Base-by-base conservation (phyloP, 2,888 invertebrate species). In the Epinotia nisella region DNA sequence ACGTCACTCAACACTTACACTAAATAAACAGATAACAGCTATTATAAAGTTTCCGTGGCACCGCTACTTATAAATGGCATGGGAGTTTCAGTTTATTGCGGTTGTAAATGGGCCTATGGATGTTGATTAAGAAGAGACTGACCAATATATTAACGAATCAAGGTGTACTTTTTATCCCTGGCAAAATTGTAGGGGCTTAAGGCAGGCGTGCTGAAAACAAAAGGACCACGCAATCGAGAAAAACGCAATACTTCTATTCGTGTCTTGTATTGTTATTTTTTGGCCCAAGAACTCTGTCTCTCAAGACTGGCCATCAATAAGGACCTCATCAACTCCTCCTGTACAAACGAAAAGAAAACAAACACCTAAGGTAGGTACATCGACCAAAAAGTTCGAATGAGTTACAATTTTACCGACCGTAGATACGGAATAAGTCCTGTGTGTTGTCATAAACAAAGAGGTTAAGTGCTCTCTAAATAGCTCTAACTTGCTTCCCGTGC, bases 391-490 rank as follows among this genome's bases (percentile, higher is more conserved):
- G 45, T 67, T 45, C 29, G n/a, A 55, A 72, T 61, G 61, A 62
- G 61, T 71, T 66, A 66, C 66, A 61, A 61, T n/a, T 61, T 58
- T 51, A 39, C 75, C 73, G 76, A 39, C 75, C 62, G 74, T 78
- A 80, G 84, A 83, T 83, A 84, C 86, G 74, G 83, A 87, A 85
- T 87, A 85, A 87, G 85, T 81, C 78, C 79, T 78, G 72, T 75
- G 71, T 75, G 77, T 79, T 82, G 82, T 86, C 86, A 86, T 88
- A 88, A 89, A 88, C 87, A 89, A 88, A 83, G 86, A 87, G 85
- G 84, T 87, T 89, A 87, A 87, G 85, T 85, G 85, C 82, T 83
- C 83, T 84, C 79, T 80, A 87, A 88, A 89, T 89, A 87, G 83
- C 80, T 73, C 65, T 77, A 76, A 81, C 81, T 81, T 81, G 81